These are phyloP conservation scores for Papilio demoleus DNA, from an alignment of 2,888 invertebrate genomes.

Conservation along the genomic window DNA sequence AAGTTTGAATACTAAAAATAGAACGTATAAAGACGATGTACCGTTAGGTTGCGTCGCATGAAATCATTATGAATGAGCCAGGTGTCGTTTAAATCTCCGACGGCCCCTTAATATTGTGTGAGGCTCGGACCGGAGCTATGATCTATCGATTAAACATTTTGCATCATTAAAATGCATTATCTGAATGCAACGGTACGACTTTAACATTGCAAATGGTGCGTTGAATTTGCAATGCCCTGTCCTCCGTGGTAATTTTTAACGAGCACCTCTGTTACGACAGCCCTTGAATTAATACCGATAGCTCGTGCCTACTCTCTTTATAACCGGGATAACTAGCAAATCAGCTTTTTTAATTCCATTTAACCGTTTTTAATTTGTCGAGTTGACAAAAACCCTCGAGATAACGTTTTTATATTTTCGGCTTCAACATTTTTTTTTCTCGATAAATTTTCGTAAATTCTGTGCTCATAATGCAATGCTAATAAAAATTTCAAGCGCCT, in stretches of 20 bases:
- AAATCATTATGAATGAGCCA: conserved; percentile 55
- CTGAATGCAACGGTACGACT: conserved; percentile 70
- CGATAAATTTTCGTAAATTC: conserved; percentile 21
- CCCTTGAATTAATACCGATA: conserved; percentile 75
- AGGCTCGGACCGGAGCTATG: conserved; percentile 49
- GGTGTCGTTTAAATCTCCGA: conserved; percentile 66
- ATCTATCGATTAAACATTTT: conserved; percentile 72
- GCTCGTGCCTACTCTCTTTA: conserved; percentile 54
- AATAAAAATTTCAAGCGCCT: conserved; percentile 20
- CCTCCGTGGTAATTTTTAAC: conserved; percentile 79
- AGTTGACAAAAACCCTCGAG: conserved; percentile 38
- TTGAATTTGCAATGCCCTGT: conserved; percentile 74
- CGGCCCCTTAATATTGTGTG: conserved; percentile 60
- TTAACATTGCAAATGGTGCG: conserved; percentile 80
- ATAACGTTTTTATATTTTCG: conserved; percentile 22
- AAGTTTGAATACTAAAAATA: not conserved
- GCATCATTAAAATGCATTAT: conserved; percentile 85
- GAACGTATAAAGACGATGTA: conserved; percentile 8
- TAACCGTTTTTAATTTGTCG: conserved; percentile 37
- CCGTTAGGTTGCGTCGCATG: conserved; percentile 42
- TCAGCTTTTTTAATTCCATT: conserved; percentile 45
- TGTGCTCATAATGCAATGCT: conserved; percentile 17
- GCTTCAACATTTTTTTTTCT: conserved; percentile 18
- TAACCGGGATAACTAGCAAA: conserved; percentile 49
- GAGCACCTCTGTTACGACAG: conserved; percentile 66